Base-by-base conservation (phyloP, 2,797 vertebrate species). In the Hypotaenidia philippensis region DNA sequence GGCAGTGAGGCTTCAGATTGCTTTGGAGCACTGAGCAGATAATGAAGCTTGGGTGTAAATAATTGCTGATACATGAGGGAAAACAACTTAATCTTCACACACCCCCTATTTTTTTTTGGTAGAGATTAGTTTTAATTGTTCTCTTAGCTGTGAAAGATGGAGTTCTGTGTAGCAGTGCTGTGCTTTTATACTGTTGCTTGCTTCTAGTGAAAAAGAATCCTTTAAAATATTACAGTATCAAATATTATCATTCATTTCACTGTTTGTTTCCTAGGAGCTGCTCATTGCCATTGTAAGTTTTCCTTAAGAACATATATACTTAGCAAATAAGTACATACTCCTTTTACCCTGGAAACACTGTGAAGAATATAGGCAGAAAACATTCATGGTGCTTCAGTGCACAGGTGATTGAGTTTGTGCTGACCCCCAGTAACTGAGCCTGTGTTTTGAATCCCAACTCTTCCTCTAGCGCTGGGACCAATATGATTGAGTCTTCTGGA, bases 381-480 rank as follows among this genome's bases (percentile, higher is more conserved):
- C 4, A 4, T 56, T 57, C 3, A 53, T 1, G 5, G 68, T 79
- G 89, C 55, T 87, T 91, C 87, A 84, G 8, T 76, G 87, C 76
- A 86, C 65, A 79, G 23, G n/a, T 84, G 71, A 81, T 34, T 74
- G 83, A 81, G 72, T 72, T 88, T 88, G 52, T 75, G 61, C 53
- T 94, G 87, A 93, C 74, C 31, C 44, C 74, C 0, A 0, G 45
- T 52, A 60, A 31, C 49, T 44, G 71, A 84, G 61, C 38, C 85
- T 83, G 83, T 96, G 85, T 93, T 97, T 89, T 91, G 91, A 93
- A 90, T 96, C 72, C 36, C 69, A 92, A 4, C 59, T 88, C 71
- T 83, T 91, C 47, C 57, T 78, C 84, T 32, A 31, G 66, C n/a
- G 0, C 14, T 74, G 38, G 81, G 79, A 83, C 56, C 55, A 29